Conservation (phyloP, 1,140 invertebrate species). For the Ganaspis sp. region DNA sequence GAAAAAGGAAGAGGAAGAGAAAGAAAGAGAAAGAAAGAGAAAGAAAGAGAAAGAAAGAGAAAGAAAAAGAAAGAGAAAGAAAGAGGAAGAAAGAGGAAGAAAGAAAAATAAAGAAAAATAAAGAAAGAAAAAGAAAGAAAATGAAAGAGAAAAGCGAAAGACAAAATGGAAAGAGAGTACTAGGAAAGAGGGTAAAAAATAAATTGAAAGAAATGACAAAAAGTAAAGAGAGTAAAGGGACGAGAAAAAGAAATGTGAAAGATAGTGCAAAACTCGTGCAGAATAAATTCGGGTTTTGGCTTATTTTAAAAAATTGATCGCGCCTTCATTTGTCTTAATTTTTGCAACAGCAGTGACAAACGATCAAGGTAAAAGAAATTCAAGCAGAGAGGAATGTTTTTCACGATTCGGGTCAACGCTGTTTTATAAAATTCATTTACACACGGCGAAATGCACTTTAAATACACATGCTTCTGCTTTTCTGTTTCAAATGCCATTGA, state of each 20-base stretch:
- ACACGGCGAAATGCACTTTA: background rate
- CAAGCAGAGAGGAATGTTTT: background rate
- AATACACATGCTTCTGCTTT: background rate
- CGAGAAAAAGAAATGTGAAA: background rate
- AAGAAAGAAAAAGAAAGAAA: too few relatives aligned
- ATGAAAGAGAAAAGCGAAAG: too few relatives aligned
- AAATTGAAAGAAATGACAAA: too few relatives aligned
- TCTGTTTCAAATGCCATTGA: background rate
- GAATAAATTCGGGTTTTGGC: background rate
- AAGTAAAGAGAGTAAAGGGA: too few relatives aligned
- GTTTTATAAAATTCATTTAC: background rate
- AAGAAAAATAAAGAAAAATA: too few relatives aligned
- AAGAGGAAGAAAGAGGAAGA: too few relatives aligned
- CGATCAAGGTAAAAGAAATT: background rate
- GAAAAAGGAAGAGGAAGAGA: too few relatives aligned
- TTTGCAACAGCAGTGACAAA: background rate
- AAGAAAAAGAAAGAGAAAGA: too few relatives aligned
- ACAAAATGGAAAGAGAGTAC: too few relatives aligned
- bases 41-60: too few relatives aligned
- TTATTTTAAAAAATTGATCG: background rate
- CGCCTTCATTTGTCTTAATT: conserved; percentile 1
- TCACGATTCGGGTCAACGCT: background rate
- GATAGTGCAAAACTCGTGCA: background rate
- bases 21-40: too few relatives aligned
- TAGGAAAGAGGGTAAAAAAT: too few relatives aligned